Evolutionary conservation across 1,140 invertebrate species (phyloP).

Genomic region (Meloidogyne floridensis): DNA sequence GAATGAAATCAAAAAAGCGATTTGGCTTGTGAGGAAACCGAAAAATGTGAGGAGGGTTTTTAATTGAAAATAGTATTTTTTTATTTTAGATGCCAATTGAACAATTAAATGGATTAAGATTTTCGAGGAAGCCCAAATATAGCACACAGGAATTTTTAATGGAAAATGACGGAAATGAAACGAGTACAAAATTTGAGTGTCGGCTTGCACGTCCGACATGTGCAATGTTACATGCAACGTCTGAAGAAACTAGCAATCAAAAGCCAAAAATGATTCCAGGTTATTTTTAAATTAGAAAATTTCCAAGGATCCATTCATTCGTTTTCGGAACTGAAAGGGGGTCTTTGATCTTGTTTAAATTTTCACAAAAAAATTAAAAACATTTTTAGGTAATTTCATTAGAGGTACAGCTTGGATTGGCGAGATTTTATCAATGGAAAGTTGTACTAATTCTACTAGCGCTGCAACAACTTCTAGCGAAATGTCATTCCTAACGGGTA

Average conservation of each 20-base stretch:
- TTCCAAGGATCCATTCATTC: too few relatives aligned
- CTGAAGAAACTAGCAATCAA: slow-evolving; percentile 28
- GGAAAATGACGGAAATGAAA: slow-evolving; percentile 9
- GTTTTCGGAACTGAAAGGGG: too few relatives aligned
- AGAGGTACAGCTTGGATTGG: slow-evolving; percentile 21
- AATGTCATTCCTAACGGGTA: background rate
- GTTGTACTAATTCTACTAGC: background rate
- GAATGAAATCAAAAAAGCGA: background rate
- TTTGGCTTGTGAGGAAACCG: slow-evolving; percentile 38
- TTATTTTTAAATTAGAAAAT: background rate
- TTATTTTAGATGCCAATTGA: slow-evolving; percentile 40
- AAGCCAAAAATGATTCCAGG: slow-evolving; percentile 11
- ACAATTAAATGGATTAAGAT: slow-evolving; percentile 30
- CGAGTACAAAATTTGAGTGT: slow-evolving; percentile 26
- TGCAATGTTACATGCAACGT: slow-evolving; percentile 36
- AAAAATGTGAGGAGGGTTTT: slow-evolving; percentile 14
- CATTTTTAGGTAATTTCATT: slow-evolving; percentile 13
- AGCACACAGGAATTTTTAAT: slow-evolving; percentile 1
- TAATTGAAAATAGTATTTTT: slow-evolving; percentile 13
- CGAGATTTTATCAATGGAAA: background rate
- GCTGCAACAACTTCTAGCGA: background rate
- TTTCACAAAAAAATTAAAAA: too few relatives aligned
- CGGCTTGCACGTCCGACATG: slow-evolving; percentile 19
- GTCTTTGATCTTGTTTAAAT: too few relatives aligned
- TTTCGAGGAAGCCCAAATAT: slow-evolving; percentile 37